phyloP scores from a whole-genome alignment of 2,888 invertebrate genomes.

The Lingula anatina region DNA sequence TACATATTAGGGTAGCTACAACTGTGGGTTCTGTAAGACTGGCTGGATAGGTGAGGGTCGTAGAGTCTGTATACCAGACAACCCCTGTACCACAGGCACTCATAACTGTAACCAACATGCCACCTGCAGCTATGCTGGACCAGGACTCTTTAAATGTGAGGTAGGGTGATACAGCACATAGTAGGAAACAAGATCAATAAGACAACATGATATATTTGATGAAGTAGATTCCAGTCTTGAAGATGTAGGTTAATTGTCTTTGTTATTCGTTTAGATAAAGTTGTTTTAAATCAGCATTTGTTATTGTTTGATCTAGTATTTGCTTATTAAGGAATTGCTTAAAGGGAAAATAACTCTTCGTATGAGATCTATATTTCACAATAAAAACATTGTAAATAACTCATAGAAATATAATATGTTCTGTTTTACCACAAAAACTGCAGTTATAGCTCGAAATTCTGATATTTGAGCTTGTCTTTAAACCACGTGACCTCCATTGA shows the following conservation, averaged over 20 bases:
- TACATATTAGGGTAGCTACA: too few relatives aligned
- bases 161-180: too few relatives aligned
- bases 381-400: too few relatives aligned
- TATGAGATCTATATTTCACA: too few relatives aligned
- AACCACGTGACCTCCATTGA: too few relatives aligned
- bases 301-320: not conserved
- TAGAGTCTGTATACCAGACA: constrained; percentile 23
- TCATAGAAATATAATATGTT: too few relatives aligned
- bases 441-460: too few relatives aligned
- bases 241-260: not conserved
- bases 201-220: too few relatives aligned
- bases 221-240: too few relatives aligned
- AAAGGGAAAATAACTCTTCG: not conserved
- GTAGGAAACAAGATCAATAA: too few relatives aligned
- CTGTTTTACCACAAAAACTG: too few relatives aligned
- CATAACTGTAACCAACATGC: constrained; percentile 20
- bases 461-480: too few relatives aligned
- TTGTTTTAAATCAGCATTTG: not conserved
- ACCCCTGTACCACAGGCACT: constrained; percentile 25
- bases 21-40: constrained; percentile 31
- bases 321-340: not conserved
- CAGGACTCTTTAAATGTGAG: constrained; percentile 24
- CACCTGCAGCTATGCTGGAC: constrained; percentile 23
- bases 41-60: constrained; percentile 26
- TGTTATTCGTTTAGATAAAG: not conserved